Evolutionary conservation across 1,140 invertebrate species (phyloP).

Genomic region (Reticulitermes speratus): DNA sequence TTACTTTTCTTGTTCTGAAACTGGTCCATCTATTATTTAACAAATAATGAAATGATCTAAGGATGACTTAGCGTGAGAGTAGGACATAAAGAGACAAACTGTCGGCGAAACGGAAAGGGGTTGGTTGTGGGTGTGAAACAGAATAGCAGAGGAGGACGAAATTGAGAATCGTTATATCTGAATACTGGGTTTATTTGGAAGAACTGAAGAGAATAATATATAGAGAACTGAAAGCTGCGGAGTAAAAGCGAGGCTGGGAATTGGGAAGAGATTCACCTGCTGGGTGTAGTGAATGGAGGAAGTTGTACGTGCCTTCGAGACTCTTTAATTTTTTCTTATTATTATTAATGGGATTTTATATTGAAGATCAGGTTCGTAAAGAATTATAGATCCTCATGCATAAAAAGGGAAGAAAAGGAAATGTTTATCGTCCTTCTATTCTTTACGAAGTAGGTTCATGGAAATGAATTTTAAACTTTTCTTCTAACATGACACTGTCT

Average conservation of each 20-base stretch:
- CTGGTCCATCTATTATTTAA: constrained; percentile 16
- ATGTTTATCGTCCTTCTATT: neutral
- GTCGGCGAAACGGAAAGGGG: neutral
- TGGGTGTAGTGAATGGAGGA: neutral
- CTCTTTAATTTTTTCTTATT: neutral
- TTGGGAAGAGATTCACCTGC: neutral
- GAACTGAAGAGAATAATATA: neutral
- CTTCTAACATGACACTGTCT: neutral
- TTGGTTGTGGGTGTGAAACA: neutral
- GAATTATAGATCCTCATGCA: constrained; percentile 4
- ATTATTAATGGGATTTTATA: constrained; percentile 19
- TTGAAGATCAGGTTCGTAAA: constrained; percentile 12
- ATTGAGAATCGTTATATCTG: neutral
- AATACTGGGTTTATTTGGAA: constrained; percentile 1
- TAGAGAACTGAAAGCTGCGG: neutral
- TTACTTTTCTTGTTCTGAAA: constrained; percentile 15
- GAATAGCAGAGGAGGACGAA: neutral
- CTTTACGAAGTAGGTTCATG: neutral
- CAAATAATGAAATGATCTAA: constrained; percentile 1
- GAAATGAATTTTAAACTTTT: neutral
- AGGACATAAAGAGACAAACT: neutral
- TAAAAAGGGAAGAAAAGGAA: neutral
- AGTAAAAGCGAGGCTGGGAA: neutral
- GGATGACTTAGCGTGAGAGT: constrained; percentile 9
- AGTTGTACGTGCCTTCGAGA: neutral